Percentiles rank a stretch among this genome's conserved stretches.
Evolutionary conservation across 1,140 invertebrate species (phyloP).

Genomic region (Tetraneura akinire): DNA sequence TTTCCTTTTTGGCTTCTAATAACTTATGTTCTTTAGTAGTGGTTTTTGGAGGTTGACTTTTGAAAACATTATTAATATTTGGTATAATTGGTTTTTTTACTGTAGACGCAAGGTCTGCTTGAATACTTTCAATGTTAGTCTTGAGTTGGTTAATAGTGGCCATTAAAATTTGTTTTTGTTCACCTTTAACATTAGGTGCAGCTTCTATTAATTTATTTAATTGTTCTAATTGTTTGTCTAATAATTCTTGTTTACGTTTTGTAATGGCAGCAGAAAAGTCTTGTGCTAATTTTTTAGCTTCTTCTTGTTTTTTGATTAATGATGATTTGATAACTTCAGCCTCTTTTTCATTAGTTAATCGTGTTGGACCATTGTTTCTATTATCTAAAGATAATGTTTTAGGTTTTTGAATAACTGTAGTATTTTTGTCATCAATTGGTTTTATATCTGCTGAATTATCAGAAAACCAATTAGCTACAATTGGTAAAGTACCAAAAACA

Average conservation of each 20-base stretch:
- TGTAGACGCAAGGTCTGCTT: constrained; percentile 24
- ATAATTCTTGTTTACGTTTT: constrained; percentile 74
- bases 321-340: constrained; percentile 39
- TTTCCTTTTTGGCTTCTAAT: constrained; percentile 42
- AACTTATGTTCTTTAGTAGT: constrained; percentile 41
- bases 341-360: constrained; percentile 41
- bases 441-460: constrained; percentile 48
- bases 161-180: constrained; percentile 71
- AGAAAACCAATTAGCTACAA: constrained; percentile 82
- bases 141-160: constrained; percentile 65
- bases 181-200: constrained; percentile 64
- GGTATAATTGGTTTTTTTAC: constrained; percentile 8
- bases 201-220: constrained; percentile 75
- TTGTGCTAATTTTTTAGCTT: constrained; percentile 44
- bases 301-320: constrained; percentile 41
- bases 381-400: constrained; percentile 37
- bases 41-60: constrained; percentile 10
- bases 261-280: constrained; percentile 66
- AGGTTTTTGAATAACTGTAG: constrained; percentile 5
- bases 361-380: constrained; percentile 4
- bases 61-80: not conserved
- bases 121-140: constrained; percentile 46
- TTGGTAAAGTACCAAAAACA: constrained; percentile 91
- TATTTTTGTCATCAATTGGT: constrained; percentile 16
- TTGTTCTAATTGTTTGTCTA: constrained; percentile 77